Percentiles rank a stretch among this genome's conserved stretches.
Evolutionary conservation across 2,888 invertebrate genomes (phyloP).

Genomic region (Ecliptopera silaceata): DNA sequence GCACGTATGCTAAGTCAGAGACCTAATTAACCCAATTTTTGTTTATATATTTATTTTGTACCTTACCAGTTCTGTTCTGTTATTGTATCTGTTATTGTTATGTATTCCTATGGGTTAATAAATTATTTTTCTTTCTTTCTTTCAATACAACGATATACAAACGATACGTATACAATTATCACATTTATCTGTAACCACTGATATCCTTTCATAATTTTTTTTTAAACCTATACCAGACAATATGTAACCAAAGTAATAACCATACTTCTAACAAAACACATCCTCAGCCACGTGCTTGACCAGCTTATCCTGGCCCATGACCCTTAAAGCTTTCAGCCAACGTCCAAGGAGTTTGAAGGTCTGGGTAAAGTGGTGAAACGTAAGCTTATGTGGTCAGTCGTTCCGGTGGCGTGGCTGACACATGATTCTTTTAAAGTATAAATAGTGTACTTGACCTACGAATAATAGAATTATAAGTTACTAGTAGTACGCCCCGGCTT

Average conservation of each 20-base stretch:
- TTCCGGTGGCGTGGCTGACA: conserved; percentile 72
- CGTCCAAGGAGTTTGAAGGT: conserved; percentile 27
- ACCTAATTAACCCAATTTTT: too few relatives aligned
- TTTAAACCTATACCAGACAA: conserved; percentile 27
- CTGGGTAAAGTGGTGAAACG: conserved; percentile 56
- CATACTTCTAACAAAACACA: conserved; percentile 40
- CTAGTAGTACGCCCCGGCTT: neutral
- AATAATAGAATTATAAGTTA: neutral
- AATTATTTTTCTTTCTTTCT: too few relatives aligned
- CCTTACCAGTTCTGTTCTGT: neutral
- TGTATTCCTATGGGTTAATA: too few relatives aligned
- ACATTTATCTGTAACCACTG: too few relatives aligned
- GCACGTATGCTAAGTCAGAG: too few relatives aligned
- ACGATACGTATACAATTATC: too few relatives aligned
- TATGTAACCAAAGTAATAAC: conserved; percentile 37
- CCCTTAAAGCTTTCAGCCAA: conserved; percentile 13
- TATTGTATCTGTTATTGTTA: too few relatives aligned
- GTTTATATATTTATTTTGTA: too few relatives aligned
- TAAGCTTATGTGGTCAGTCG: conserved; percentile 63
- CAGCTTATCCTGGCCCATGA: conserved; percentile 27
- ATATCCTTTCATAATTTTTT: conserved; percentile 6
- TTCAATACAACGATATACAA: too few relatives aligned
- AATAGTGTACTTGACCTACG: conserved; percentile 54
- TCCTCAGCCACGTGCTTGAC: conserved; percentile 40
- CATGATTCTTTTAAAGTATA: conserved; percentile 53